Conservation (phyloP, 2,797 vertebrate genomes). For the Crocodylus rhombifer region DNA sequence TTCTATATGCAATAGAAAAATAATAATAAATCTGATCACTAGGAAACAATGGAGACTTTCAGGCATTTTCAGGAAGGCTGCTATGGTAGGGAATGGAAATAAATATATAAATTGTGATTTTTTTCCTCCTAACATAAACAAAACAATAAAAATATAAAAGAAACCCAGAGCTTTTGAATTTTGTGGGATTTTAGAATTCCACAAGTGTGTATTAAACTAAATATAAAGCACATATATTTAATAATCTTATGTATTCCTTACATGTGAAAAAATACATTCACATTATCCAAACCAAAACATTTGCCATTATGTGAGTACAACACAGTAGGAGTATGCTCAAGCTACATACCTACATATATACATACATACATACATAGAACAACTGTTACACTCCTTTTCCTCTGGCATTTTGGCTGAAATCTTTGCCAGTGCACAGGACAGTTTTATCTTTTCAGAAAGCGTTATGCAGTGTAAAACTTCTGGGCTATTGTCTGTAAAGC, state of each 20-base stretch:
- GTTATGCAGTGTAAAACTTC: neutral
- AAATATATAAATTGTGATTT: conserved; percentile 16
- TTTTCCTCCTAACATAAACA: neutral
- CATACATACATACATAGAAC: neutral
- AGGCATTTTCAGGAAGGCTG: conserved; percentile 38
- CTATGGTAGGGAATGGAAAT: conserved; percentile 28
- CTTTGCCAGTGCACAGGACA: neutral
- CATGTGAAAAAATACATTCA: neutral
- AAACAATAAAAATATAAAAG: neutral
- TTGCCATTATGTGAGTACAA: neutral
- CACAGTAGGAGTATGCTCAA: neutral
- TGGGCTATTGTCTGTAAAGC: neutral
- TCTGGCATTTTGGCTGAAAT: neutral
- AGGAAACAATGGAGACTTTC: conserved; percentile 38
- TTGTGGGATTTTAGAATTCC: neutral
- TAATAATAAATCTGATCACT: conserved; percentile 46
- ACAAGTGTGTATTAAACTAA: neutral
- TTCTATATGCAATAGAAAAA: conserved; percentile 67
- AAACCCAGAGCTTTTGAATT: neutral
- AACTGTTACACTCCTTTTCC: neutral
- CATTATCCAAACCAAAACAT: neutral
- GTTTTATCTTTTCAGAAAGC: neutral
- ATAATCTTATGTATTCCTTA: neutral
- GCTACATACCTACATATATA: neutral
- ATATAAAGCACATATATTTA: neutral